Evolutionary conservation across 2,113 vertebrate species (phyloP).

Genomic region (Thomomys bottae): DNA sequence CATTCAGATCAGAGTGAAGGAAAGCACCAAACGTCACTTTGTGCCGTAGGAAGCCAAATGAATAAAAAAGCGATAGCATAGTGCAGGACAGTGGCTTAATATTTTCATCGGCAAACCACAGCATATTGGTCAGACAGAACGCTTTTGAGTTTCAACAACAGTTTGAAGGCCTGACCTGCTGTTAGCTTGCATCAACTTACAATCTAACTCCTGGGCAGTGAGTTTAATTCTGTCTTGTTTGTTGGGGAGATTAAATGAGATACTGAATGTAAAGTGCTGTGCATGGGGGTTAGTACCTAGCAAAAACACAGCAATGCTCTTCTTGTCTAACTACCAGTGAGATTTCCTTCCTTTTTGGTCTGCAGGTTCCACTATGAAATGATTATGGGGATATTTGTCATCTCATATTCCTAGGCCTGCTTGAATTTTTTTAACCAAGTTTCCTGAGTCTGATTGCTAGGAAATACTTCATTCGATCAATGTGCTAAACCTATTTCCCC

Average conservation of each 20-base stretch:
- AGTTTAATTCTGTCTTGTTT: not conserved
- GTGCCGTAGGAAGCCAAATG: not conserved
- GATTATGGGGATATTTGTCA: constrained; percentile 60
- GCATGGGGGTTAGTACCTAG: constrained; percentile 20
- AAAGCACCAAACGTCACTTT: not conserved
- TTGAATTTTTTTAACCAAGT: constrained; percentile 31
- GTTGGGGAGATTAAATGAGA: constrained; percentile 35
- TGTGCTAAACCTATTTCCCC: constrained; percentile 65
- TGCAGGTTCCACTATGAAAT: constrained; percentile 64
- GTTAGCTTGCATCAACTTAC: not conserved
- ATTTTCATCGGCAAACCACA: not conserved
- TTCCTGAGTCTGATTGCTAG: constrained; percentile 66
- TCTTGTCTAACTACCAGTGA: constrained; percentile 52
- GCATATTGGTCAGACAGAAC: not conserved
- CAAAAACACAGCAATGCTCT: constrained; percentile 59
- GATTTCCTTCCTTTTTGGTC: constrained; percentile 48
- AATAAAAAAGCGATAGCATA: not conserved
- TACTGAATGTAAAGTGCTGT: not conserved
- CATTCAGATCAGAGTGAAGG: not conserved
- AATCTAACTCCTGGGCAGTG: not conserved
- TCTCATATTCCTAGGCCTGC: constrained; percentile 43
- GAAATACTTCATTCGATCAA: constrained; percentile 74
- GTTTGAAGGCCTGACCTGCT: not conserved
- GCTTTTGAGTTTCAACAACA: not conserved
- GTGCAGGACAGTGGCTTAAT: not conserved